Evolutionary conservation across 2,888 invertebrate genomes (phyloP), one percentile per base, ranked within the genome.

Genomic region (Aspidiotus rigidus): DNA sequence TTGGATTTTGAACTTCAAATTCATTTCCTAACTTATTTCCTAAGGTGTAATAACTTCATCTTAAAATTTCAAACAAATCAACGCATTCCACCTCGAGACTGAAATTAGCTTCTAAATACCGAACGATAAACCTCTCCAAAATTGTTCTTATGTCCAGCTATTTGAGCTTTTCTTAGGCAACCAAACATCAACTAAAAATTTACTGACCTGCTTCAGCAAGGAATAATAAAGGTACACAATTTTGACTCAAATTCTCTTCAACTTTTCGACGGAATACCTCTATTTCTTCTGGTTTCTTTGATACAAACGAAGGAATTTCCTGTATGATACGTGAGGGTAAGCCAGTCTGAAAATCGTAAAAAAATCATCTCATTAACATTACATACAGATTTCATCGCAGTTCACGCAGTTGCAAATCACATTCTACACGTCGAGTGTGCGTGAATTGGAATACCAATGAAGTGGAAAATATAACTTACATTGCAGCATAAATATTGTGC

Each of bases 281-380:
- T 9, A 90, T 82, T 59, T 66, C 66, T 3, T 95, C 93, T 89
- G 93, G 92, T 72, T 86, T 87, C 71, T 87, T 83, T 75, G 84
- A 80, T 5, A 85, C 84, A 74, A 88, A 87, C 66, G 90, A 88
- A 0, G 93, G 92, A 70, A 95, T 90, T 0, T 91, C 86, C 72
- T 90, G 83, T 17, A 95, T 87, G 75, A 91, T 92, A 44, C 89
- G 88, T 69, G 91, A 79, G 0, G 95, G 93, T 70, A 96, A 80
- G 10, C 93, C 92, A 57, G 95, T 80, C 84, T 85, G 76, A 66
- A 78, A 63, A 39, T 39, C 13, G 44, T 16, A 2, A n/a, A 41
- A 53, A 53, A 53, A 53, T 53, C 28, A 28, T 28, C 28, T 28
- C 28, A 28, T 28, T 28, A 28, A 28, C 5, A 28, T 28, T 28